Percentiles rank a stretch among this genome's conserved stretches.
phyloP scores from a whole-genome alignment of 2,888 invertebrate genomes.

The Andrena praecox region DNA sequence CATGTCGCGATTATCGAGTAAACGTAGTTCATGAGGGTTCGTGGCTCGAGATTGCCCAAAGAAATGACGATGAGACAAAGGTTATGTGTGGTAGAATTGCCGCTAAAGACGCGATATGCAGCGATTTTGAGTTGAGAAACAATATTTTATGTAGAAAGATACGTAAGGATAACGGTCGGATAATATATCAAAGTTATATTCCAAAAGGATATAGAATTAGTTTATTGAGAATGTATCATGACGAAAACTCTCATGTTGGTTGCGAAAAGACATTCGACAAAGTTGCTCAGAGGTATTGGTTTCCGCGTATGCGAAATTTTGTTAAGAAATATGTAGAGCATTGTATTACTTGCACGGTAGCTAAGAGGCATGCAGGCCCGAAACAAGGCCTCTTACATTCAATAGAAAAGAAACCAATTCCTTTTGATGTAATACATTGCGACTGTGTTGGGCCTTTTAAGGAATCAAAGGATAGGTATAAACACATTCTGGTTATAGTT shows the following conservation, averaged over 20 bases:
- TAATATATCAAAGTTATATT: neutral
- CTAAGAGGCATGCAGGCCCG: neutral
- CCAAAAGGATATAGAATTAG: constrained; percentile 3
- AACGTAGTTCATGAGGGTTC: neutral
- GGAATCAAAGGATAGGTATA: too few species aligned
- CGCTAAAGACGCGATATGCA: neutral
- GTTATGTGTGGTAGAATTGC: neutral
- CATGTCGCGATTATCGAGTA: neutral
- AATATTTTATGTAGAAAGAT: constrained; percentile 9
- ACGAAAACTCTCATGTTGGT: constrained; percentile 9
- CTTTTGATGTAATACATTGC: too few species aligned
- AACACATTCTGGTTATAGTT: too few species aligned
- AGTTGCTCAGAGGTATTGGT: constrained; percentile 22
- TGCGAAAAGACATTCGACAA: constrained; percentile 5
- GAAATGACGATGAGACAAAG: constrained; percentile 15
- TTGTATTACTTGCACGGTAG: constrained; percentile 15
- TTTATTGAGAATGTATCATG: constrained; percentile 4
- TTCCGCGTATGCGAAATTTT: constrained; percentile 21
- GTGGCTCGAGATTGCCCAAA: constrained; percentile 11
- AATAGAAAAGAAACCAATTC: too few species aligned
- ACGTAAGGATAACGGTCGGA: neutral
- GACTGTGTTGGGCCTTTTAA: too few species aligned
- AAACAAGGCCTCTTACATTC: constrained; percentile 11
- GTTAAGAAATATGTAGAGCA: constrained; percentile 15
- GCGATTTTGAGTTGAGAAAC: neutral